Evolutionary conservation across 2,113 vertebrate genomes (phyloP).

Genomic region (Tringa solitaria): DNA sequence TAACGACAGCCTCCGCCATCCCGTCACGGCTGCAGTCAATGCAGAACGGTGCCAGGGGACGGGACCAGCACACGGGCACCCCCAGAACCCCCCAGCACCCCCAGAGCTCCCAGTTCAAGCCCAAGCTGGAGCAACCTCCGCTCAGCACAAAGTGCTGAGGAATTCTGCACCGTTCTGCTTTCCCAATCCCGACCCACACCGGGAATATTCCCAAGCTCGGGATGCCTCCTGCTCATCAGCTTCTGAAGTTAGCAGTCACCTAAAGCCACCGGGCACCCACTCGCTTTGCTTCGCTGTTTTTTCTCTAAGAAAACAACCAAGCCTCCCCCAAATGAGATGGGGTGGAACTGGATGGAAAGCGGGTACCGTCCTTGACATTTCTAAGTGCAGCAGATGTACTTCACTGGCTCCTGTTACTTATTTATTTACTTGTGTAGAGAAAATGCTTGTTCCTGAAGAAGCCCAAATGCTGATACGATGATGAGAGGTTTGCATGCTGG

Average conservation of each 20-base stretch:
- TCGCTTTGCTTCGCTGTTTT: neutral
- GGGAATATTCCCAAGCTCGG: neutral
- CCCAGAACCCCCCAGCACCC: neutral
- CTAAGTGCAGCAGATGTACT: neutral
- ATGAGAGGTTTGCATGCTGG: slow-evolving; percentile 57
- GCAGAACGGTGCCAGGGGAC: neutral
- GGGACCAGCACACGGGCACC: neutral
- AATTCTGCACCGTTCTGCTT: neutral
- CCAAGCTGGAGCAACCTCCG: neutral
- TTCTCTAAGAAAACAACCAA: neutral
- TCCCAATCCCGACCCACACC: fast-evolving
- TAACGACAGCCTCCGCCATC: neutral
- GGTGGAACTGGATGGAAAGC: neutral
- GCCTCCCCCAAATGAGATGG: neutral
- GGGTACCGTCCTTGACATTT: neutral
- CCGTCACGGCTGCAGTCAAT: neutral
- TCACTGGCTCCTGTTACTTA: neutral
- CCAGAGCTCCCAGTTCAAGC: neutral
- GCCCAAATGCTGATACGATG: slow-evolving; percentile 28
- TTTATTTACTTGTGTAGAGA: neutral
- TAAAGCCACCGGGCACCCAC: fast-evolving
- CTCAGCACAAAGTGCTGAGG: neutral
- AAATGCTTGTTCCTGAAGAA: neutral
- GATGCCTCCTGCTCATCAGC: neutral
- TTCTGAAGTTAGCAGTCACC: neutral